Evolutionary conservation across 1,140 invertebrate genomes (phyloP), one percentile per base, ranked within the genome.

Genomic region (Kradibia gibbosae): DNA sequence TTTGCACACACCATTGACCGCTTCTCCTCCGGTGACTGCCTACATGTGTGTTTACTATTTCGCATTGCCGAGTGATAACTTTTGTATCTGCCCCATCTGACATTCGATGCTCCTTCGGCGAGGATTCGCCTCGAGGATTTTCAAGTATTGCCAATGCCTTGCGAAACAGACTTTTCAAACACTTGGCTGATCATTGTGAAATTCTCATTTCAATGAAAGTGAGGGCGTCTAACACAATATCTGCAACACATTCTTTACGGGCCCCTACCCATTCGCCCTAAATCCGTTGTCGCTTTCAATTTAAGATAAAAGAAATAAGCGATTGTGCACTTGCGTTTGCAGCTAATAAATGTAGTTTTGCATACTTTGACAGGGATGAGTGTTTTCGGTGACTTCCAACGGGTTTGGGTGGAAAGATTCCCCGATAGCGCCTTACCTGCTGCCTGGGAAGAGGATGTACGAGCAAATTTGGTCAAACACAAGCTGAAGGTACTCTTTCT

Each of bases 401-500:
- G 95, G 88, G 95, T 96, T 88, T 97, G 96, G 96, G 89, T 95
- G 89, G 94, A 96, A 92, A 93, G 96, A 87, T 97, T 97, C 93
- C 96, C 96, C 82, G 95, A 96, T 87, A 96, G 95, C 92, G 95
- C 95, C 85, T 92, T 97, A 84, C 96, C 96, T 86, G 95, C 95
- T 88, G 96, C 95, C 89, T 97, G 96, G 96, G 96, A 97, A 88
- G 96, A 97, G 90, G 96, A 97, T 93, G 96, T 97, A 83, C 93
- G 96, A 86, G 95, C 95, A 74, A 97, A 97, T 92, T 93, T 98
- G 83, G 93, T 95, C 84, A 96, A 96, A 91, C 96, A 98, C 92
- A 96, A 96, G 92, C 93, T 96, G 87, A 95, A 95, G 92, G 90
- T 91, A 65, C 42, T 82, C 55, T 65, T 55, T 71, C n/a, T n/a